A percentile compares a stretch with the other conserved stretches of the same genome.
These are phyloP conservation scores for Limosa lapponica DNA, from an alignment of 2,797 vertebrate species.

Conservation along the genomic window DNA sequence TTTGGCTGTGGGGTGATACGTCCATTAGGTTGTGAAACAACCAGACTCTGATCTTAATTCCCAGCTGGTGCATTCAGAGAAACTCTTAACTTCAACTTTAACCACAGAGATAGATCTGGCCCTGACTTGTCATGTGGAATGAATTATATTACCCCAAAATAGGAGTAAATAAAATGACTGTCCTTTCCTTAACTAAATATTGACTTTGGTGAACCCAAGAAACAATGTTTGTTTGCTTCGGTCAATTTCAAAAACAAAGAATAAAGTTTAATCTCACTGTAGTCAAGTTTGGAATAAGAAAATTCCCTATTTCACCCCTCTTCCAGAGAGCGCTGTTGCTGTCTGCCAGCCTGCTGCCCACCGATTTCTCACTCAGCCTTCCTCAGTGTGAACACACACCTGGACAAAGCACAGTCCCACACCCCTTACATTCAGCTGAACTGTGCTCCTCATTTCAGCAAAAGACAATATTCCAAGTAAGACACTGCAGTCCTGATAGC, in stretches of 20 bases:
- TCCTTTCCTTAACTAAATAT: not conserved
- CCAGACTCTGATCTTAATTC: not conserved
- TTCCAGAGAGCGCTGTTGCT: not conserved
- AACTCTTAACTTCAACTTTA: conserved; percentile 32
- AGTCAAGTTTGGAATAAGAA: not conserved
- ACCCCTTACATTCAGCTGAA: not conserved
- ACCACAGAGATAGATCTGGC: not conserved
- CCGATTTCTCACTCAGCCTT: not conserved
- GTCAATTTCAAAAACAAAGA: not conserved
- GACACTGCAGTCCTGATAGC: not conserved
- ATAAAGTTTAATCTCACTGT: not conserved
- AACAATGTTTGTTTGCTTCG: not conserved
- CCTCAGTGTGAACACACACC: not conserved
- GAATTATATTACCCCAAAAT: not conserved
- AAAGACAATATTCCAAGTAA: not conserved
- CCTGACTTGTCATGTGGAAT: not conserved
- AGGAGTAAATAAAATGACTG: not conserved
- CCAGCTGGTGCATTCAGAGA: not conserved
- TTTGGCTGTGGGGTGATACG: not conserved
- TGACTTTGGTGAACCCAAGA: not conserved
- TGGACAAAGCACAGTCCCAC: not conserved
- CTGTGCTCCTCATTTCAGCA: not conserved
- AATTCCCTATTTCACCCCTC: not conserved
- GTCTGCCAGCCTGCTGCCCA: not conserved
- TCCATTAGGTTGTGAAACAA: conserved; percentile 22